phyloP scores from a whole-genome alignment of 2,797 vertebrate species.

The Pipistrellus pipistrellus region DNA sequence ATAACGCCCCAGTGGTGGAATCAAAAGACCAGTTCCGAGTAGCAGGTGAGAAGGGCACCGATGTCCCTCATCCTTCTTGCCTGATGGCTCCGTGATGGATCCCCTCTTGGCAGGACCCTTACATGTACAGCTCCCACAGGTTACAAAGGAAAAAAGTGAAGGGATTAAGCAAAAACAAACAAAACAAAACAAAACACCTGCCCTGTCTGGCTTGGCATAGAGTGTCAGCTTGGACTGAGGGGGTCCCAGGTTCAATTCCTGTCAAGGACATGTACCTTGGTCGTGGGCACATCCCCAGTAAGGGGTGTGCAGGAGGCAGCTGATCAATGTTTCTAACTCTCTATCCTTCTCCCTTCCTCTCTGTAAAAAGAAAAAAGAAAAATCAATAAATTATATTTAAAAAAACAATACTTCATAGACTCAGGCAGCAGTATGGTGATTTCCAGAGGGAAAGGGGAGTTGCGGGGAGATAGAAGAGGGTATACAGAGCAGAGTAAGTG shows the following conservation, averaged over 20 bases:
- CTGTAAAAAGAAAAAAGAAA: no score
- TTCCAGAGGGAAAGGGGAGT: neutral
- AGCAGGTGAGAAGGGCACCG: conserved; percentile 59
- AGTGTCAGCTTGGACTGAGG: no score
- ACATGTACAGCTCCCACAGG: neutral
- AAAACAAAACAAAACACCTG: neutral
- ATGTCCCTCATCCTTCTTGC: neutral
- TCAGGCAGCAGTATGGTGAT: neutral
- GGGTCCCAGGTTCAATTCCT: no score
- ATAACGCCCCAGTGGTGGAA: conserved; percentile 42
- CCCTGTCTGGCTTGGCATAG: no score
- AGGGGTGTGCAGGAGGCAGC: no score
- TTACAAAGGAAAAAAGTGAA: neutral
- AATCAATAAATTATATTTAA: no score
- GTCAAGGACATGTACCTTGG: no score
- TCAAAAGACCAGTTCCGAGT: conserved; percentile 60
- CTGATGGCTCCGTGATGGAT: neutral
- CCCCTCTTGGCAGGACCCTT: neutral
- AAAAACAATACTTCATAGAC: neutral
- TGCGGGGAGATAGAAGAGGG: neutral
- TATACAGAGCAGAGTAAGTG: neutral
- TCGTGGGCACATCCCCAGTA: no score
- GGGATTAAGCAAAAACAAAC: neutral
- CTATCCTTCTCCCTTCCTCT: no score
- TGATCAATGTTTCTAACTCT: no score